Evolutionary conservation across 1,140 invertebrate genomes (phyloP), one percentile per base, ranked within the genome.

Genomic region (Muscidifurax raptorellus): DNA sequence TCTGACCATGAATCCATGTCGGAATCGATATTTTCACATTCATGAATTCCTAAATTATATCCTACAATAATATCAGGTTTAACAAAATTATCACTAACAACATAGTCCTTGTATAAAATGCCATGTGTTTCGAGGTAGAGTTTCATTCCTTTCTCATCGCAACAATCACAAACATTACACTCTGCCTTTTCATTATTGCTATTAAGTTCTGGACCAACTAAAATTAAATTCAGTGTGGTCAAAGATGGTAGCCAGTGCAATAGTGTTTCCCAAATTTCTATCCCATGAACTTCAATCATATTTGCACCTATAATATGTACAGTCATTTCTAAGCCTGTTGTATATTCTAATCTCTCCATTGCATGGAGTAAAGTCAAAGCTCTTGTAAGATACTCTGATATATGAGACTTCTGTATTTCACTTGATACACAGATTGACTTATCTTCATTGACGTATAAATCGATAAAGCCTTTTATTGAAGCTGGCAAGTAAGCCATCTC

Each of bases 31-130:
- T 90, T 82, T 59, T 89, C 86, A 25, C 82, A 88, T 80, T 91
- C 89, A 59, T 90, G 87, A 64, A 92, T 87, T 78, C 91, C 90
- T 36, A 90, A 84, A 88, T 92, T 90, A 47, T 89, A 92, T 9
- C 91, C 91, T 78, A 91, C 67, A 47, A 91, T 86, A 30, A 91
- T 80, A 85, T 92, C 88, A 15, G 91, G 89, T 76, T 88, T 88
- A 0, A 83, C 9, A 36, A 89, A 90, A 15, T 27, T n/a, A 36
- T 87, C 10, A 22, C 66, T 86, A 3, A 76, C 9, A 1, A 85
- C 28, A 76, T 90, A 92, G 15, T 89, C 83, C 2, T 88, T 83
- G 72, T 92, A 92, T 12, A 89, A 85, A 71, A 74, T 5, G 18
- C 78, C 82, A 32, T 84, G 59, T 36, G 82, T 85, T 67, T 87